Conservation (phyloP, 2,113 vertebrate genomes). For the Bujurquina vittata region DNA sequence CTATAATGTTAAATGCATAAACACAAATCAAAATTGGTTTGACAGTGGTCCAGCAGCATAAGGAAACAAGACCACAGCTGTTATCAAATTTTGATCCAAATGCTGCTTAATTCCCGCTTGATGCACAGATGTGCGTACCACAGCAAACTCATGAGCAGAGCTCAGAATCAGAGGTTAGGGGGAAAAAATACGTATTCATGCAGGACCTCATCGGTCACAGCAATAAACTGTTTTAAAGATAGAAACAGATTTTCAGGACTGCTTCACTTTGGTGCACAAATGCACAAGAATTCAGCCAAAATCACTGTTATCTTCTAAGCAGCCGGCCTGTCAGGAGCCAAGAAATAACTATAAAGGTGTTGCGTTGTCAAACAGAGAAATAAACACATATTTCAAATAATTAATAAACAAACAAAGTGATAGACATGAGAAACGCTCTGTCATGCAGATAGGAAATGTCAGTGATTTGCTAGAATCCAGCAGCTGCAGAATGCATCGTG, state of each 20-base stretch:
- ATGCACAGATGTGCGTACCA: not conserved
- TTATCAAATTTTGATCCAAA: not conserved
- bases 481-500: not conserved
- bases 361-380: not conserved
- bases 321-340: not conserved
- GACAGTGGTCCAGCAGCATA: not conserved
- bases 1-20: not conserved
- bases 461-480: slow-evolving; percentile 10
- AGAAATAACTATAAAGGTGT: not conserved
- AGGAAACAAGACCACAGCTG: not conserved
- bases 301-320: not conserved
- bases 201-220: not conserved
- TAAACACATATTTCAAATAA: slow-evolving; percentile 20
- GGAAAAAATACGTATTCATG: not conserved
- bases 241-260: not conserved
- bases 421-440: slow-evolving; percentile 2
- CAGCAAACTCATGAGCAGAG: not conserved
- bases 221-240: not conserved
- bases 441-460: slow-evolving; percentile 22
- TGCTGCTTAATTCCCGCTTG: not conserved
- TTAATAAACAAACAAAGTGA: slow-evolving; percentile 4
- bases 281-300: not conserved
- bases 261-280: not conserved
- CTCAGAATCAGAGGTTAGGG: not conserved
- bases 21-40: not conserved